phyloP scores from a whole-genome alignment of 2,888 invertebrate species.

The Liopterus haemorrhoidalis region DNA sequence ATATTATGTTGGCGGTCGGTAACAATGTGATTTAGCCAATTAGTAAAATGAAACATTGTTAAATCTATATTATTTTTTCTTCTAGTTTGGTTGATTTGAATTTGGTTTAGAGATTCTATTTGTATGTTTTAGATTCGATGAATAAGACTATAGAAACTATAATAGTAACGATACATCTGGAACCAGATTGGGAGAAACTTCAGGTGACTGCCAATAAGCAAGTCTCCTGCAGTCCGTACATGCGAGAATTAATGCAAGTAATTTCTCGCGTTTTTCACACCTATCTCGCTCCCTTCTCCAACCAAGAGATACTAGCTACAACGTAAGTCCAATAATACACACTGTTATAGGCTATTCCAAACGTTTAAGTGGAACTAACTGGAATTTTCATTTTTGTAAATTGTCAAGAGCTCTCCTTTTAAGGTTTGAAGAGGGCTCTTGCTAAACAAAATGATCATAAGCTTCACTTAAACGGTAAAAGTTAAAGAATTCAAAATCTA shows the following conservation, averaged over 20 bases:
- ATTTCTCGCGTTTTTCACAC: constrained; percentile 62
- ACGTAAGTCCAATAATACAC: constrained; percentile 46
- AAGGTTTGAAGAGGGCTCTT: too few relatives aligned
- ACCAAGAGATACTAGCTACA: constrained; percentile 56
- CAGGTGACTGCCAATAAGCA: constrained; percentile 37
- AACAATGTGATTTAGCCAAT: too few relatives aligned
- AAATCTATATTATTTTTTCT: constrained; percentile 3
- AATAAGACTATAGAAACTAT: constrained; percentile 85
- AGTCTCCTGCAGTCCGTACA: constrained; percentile 69
- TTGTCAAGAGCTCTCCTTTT: too few relatives aligned
- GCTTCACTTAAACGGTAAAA: too few relatives aligned
- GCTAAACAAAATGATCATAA: too few relatives aligned
- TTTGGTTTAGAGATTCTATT: background rate
- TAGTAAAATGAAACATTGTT: constrained; percentile 2
- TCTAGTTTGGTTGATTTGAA: too few relatives aligned
- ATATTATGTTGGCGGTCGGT: too few relatives aligned
- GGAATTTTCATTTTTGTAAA: too few relatives aligned
- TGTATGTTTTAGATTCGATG: constrained; percentile 57
- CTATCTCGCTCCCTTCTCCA: constrained; percentile 64
- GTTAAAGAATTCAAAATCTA: background rate
- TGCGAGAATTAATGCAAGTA: constrained; percentile 87
- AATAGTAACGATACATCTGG: constrained; percentile 83
- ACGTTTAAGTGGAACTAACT: too few relatives aligned
- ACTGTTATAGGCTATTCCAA: too few relatives aligned
- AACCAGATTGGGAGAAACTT: constrained; percentile 51